Evolutionary conservation across 2,113 vertebrate species (phyloP), one percentile per base, ranked within the genome.

Genomic region (Dermatemys mawii): DNA sequence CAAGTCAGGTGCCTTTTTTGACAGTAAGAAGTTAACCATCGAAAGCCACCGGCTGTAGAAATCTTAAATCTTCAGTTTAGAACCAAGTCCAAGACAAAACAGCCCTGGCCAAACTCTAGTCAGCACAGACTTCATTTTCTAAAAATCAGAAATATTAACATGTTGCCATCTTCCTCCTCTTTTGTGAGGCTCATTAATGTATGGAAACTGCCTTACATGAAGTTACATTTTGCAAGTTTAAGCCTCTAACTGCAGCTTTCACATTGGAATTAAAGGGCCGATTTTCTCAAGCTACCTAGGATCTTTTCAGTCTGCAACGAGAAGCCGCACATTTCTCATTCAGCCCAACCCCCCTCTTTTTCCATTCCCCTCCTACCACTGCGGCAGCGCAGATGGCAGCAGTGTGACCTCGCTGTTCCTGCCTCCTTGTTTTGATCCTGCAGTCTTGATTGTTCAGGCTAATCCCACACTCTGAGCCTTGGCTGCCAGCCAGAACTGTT

Each of bases 391-490:
- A 99, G 98, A 99, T 99, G 99, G 99, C 98, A 98, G 98, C 98
- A 98, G 98, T 98, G 98, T 99, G 98, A 99, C 98, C 98, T 98
- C 98, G 97, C 98, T 98, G 98, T 98, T 98, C 98, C 98, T 98
- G 98, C 98, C 98, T 98, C 98, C 98, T 98, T 98, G 98, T 99
- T 98, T 98, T 98, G 98, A 99, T 98, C 98, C 98, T 97, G 98
- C 98, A 98, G 98, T 98, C 98, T 98, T 98, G 98, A 99, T 98
- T 98, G 98, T 98, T 98, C 98, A 98, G 98, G 98, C 98, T 98
- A 98, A 99, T 98, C 98, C 98, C 98, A 98, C 97, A 98, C 98
- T 98, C 98, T 93, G 97, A 98, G 98, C 97, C 97, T 97, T 99
- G 98, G 98, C 98, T 94, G 95, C 91, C 97, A 87, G 98, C 98